Evolutionary conservation across 2,888 invertebrate species (phyloP), one percentile per base, ranked within the genome.

Genomic region (Anagyrus pseudococci): DNA sequence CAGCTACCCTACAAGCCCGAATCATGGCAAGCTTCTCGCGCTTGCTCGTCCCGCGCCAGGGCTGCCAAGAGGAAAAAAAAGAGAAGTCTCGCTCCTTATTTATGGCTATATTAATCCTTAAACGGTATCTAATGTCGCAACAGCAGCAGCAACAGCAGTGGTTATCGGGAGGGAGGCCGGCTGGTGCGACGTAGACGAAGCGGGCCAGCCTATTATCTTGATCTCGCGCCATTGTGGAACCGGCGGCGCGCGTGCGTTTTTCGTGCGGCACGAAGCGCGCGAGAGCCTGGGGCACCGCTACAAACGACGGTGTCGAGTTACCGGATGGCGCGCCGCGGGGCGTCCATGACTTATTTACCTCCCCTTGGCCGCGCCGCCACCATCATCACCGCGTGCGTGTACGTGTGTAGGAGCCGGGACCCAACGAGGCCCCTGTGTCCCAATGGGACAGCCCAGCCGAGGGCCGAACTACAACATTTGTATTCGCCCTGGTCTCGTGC

Each of bases 41-140:
- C 29, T 29, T 29, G 29, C 6, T 10, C 29, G 10, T 29, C 10
- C 4, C 29, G 10, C 29, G 10, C n/a, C n/a, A n/a, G n/a, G n/a
- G n/a, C n/a, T n/a, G n/a, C n/a, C 29, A 10, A 29, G 29, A 29
- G 29, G 10, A 10, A 29, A 10, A 29, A 15, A 37, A 15, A 2
- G 8, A 37, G 33, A 2, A 37, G 33, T 37, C 33, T 13, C n/a
- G n/a, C 33, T 69, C 22, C 72, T 76, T 78, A 80, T 80, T 80
- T 80, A 80, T 80, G 77, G 77, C 79, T 79, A 76, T 80, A 80
- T 80, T 80, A 80, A 80, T 80, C 79, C 79, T 80, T 80, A 80
- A 80, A 80, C 78, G 77, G 77, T 79, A 80, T 79, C 79, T 79
- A 79, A 79, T 79, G 80, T 79, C 79, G 77, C 75, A 77, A 33